Percentiles rank a stretch among this genome's conserved stretches.
These are phyloP conservation scores for Drosophila cracens DNA, from an alignment of 2,888 invertebrate species.

Conservation along the genomic window DNA sequence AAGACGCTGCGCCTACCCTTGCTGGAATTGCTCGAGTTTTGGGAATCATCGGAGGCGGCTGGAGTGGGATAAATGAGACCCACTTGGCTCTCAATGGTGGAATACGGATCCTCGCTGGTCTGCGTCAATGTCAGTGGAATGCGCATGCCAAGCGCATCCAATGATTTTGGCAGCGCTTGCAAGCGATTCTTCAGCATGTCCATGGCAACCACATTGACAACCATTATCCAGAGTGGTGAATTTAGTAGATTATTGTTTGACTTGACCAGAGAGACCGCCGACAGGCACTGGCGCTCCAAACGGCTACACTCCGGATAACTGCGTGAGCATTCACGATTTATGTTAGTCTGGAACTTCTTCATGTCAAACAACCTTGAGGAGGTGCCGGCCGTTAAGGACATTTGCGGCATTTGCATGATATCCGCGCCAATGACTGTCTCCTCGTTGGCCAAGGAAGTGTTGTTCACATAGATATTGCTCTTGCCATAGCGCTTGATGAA, in stretches of 20 bases:
- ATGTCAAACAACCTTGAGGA: slow-evolving; percentile 90
- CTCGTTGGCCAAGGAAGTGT: slow-evolving; percentile 85
- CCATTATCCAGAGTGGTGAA: slow-evolving; percentile 92
- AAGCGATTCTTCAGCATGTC: slow-evolving; percentile 90
- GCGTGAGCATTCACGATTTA: slow-evolving; percentile 88
- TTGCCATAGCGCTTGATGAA: slow-evolving; percentile 89
- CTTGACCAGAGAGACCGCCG: slow-evolving; percentile 90
- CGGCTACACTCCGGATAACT: slow-evolving; percentile 89
- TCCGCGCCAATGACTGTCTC: slow-evolving; percentile 89
- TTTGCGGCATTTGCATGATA: slow-evolving; percentile 88
- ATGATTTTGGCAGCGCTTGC: slow-evolving; percentile 85
- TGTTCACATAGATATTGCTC: slow-evolving; percentile 88
- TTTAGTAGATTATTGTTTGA: slow-evolving; percentile 89
- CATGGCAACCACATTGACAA: slow-evolving; percentile 92
- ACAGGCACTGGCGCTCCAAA: slow-evolving; percentile 89
- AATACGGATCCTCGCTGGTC: slow-evolving; percentile 84
- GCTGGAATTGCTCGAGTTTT: slow-evolving; percentile 76
- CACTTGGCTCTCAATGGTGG: slow-evolving; percentile 84
- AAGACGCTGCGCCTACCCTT: slow-evolving; percentile 81
- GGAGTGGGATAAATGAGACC: slow-evolving; percentile 83
- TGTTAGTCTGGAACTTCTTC: slow-evolving; percentile 89
- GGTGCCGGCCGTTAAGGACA: slow-evolving; percentile 88
- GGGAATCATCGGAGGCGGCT: slow-evolving; percentile 81
- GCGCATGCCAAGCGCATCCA: slow-evolving; percentile 80
- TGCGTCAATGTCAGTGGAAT: slow-evolving; percentile 74